These are phyloP conservation scores for Lamellibrachia columna DNA, from an alignment of 2,888 invertebrate species.

Conservation along the genomic window DNA sequence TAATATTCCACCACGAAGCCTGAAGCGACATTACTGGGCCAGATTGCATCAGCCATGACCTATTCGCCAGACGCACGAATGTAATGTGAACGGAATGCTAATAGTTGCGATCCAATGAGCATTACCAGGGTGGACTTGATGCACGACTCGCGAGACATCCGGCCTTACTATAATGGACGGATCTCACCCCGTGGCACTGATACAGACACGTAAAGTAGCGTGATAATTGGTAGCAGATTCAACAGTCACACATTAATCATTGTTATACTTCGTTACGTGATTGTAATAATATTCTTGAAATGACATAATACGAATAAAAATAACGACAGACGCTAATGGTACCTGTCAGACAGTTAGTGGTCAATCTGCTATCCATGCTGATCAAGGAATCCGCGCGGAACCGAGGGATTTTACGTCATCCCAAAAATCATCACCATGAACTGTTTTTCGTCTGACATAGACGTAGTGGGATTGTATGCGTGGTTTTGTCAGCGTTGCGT, in stretches of 20 bases:
- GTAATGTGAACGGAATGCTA: background rate
- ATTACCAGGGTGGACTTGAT: background rate
- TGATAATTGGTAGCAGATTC: background rate
- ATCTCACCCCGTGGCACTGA: background rate
- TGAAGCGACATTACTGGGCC: background rate
- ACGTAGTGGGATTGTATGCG: too few species aligned
- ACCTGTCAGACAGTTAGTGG: background rate
- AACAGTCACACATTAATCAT: background rate
- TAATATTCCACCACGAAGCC: background rate
- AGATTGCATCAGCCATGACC: background rate
- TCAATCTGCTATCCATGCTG: background rate
- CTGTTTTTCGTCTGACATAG: too few species aligned
- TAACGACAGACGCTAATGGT: background rate
- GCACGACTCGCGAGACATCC: background rate
- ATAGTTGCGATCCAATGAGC: background rate
- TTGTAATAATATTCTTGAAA: background rate
- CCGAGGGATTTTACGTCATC: background rate
- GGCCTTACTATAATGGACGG: background rate
- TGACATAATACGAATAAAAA: background rate
- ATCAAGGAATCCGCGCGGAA: background rate
- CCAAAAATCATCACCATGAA: background rate
- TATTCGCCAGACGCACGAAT: background rate
- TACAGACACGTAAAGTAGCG: background rate
- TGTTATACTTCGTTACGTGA: background rate
- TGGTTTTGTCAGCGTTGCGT: too few species aligned